Conservation (phyloP, 2,888 invertebrate species). For the Gari tellinella region DNA sequence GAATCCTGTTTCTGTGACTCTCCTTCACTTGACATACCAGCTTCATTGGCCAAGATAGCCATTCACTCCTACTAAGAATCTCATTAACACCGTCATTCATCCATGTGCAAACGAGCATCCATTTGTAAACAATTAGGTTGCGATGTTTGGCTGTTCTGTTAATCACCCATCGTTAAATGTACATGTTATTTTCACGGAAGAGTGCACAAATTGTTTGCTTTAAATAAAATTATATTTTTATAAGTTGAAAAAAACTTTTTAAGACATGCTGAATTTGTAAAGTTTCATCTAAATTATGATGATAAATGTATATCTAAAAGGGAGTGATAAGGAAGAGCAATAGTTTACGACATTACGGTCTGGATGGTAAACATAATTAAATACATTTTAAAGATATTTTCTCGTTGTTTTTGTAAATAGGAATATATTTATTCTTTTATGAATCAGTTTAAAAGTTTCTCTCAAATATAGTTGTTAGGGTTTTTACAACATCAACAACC, state of each 20-base stretch:
- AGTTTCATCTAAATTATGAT: too few relatives aligned
- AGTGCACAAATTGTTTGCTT: too few relatives aligned
- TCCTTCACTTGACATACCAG: slow-evolving; percentile 51
- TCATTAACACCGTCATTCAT: slow-evolving; percentile 13
- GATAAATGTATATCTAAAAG: not conserved
- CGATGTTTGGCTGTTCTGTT: slow-evolving; percentile 59
- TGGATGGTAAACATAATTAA: too few relatives aligned
- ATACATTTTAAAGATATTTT: too few relatives aligned
- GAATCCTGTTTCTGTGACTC: slow-evolving; percentile 37
- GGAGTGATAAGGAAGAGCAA: slow-evolving; percentile 3
- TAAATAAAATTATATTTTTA: too few relatives aligned
- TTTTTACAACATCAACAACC: slow-evolving; percentile 48
- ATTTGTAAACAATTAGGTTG: slow-evolving; percentile 64
- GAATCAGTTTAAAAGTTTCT: too few relatives aligned
- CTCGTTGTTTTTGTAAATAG: too few relatives aligned
- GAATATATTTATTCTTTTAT: too few relatives aligned
- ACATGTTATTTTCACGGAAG: not conserved
- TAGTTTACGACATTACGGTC: too few relatives aligned
- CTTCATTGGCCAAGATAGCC: slow-evolving; percentile 39
- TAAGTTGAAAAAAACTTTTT: too few relatives aligned
- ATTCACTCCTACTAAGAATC: slow-evolving; percentile 3
- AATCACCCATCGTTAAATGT: not conserved
- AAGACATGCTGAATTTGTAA: too few relatives aligned
- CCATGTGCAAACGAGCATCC: slow-evolving; percentile 40
- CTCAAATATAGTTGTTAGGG: too few relatives aligned